Evolutionary conservation across 2,113 vertebrate species (phyloP).

Genomic region (Struthidea cinerea): DNA sequence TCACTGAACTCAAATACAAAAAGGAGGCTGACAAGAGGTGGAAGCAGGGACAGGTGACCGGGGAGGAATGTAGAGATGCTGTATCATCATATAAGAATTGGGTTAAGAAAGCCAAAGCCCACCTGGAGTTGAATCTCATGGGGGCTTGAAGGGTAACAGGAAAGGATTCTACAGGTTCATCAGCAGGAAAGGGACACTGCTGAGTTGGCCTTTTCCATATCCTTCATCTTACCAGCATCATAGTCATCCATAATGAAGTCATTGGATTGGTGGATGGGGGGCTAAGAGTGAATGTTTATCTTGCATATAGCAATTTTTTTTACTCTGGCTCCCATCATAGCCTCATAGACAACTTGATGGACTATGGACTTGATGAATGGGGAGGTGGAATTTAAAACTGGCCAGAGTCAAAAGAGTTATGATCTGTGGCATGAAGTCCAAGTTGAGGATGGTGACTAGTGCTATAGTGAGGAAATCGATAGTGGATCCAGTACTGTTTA

Average conservation of each 20-base stretch:
- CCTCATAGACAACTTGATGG: not conserved
- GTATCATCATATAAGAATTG: not conserved
- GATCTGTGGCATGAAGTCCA: not conserved
- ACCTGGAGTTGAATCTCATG: not conserved
- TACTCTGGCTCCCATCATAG: not conserved
- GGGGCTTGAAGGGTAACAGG: not conserved
- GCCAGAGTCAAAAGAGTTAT: not conserved
- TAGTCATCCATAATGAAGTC: not conserved
- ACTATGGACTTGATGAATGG: not conserved
- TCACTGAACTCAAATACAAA: not conserved
- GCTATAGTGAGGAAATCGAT: not conserved
- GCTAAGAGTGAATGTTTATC: not conserved
- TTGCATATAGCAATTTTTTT: not conserved
- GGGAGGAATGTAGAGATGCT: not conserved
- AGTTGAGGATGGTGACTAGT: not conserved
- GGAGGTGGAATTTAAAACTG: not conserved
- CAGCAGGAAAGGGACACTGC: not conserved
- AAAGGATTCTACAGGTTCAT: not conserved
- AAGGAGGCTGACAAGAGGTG: not conserved
- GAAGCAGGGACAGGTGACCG: not conserved
- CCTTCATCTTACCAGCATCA: not conserved
- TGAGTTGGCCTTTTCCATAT: too few species aligned
- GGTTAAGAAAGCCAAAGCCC: not conserved
- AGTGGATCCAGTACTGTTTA: not conserved
- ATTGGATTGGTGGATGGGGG: not conserved